Percentiles rank a stretch among this genome's conserved stretches.
Conservation (phyloP, 2,113 vertebrate species). For the Catharus minimus region DNA sequence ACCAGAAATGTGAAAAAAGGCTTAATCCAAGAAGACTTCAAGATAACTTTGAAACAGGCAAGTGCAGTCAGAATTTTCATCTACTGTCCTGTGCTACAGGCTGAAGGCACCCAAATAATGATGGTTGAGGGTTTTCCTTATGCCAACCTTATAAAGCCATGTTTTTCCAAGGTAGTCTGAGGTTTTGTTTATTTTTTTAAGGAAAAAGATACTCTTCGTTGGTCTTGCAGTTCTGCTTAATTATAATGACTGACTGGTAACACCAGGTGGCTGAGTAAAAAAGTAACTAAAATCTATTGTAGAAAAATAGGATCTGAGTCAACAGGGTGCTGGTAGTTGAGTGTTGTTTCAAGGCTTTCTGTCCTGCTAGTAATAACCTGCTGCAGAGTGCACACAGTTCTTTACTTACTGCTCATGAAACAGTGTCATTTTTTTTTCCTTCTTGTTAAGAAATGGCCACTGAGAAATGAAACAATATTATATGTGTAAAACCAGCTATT, state of each 20-base stretch:
- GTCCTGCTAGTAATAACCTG: neutral
- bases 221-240: neutral
- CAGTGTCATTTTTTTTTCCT: neutral
- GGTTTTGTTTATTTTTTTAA: neutral
- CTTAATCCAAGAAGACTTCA: conserved; percentile 88
- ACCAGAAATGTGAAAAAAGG: conserved; percentile 90
- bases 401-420: neutral
- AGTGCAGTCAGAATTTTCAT: conserved; percentile 20
- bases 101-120: neutral
- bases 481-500: neutral
- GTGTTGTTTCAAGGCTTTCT: neutral
- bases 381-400: neutral
- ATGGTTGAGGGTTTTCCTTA: neutral
- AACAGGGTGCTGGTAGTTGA: neutral
- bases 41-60: conserved; percentile 91
- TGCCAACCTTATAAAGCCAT: neutral
- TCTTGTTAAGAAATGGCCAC: neutral
- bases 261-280: neutral
- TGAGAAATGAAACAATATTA: neutral
- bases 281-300: neutral
- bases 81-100: neutral
- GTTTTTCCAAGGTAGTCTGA: neutral
- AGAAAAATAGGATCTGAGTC: neutral
- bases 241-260: neutral
- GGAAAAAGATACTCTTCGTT: neutral